Percentiles rank a stretch among this genome's conserved stretches.
Conservation (phyloP, 2,888 invertebrate species). For the Drosophila picticornis region DNA sequence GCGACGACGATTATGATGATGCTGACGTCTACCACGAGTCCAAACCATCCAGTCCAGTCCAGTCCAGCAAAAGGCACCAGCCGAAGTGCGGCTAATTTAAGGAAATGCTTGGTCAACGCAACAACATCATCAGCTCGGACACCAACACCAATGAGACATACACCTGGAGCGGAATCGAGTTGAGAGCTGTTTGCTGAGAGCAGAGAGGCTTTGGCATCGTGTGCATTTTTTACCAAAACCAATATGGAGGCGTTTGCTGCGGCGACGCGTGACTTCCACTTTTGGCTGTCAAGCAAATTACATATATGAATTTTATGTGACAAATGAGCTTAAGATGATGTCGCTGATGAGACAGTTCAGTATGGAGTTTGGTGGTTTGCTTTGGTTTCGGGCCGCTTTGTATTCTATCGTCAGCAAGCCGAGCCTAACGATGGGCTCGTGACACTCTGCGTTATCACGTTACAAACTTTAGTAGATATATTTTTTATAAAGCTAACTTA, state of each 20-base stretch:
- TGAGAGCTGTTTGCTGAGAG: constrained; percentile 1
- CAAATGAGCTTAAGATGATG: constrained; percentile 78
- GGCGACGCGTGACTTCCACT: constrained; percentile 78
- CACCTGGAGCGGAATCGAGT: constrained; percentile 14
- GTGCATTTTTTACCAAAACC: constrained; percentile 59
- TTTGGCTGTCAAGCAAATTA: constrained; percentile 81
- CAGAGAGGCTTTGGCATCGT: constrained; percentile 24
- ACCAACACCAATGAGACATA: constrained; percentile 8
- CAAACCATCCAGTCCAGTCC: constrained; percentile 7
- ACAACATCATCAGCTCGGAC: constrained; percentile 21
- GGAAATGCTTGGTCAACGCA: constrained; percentile 71
- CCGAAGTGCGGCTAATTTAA: constrained; percentile 79
- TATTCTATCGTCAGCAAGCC: background rate
- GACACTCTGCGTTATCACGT: constrained; percentile 20
- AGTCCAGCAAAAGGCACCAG: constrained; percentile 59
- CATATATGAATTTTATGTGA: constrained; percentile 80
- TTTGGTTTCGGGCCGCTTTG: constrained; percentile 13
- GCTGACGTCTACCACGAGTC: constrained; percentile 37
- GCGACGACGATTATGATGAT: constrained; percentile 36
- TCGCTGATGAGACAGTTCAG: constrained; percentile 69
- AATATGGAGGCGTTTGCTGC: constrained; percentile 77
- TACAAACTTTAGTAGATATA: background rate
- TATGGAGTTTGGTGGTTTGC: constrained; percentile 26
- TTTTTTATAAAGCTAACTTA: background rate
- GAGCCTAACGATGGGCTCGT: constrained; percentile 41